Base-by-base conservation (phyloP, 2,797 vertebrate species). In the Tragelaphus eurycerus region DNA sequence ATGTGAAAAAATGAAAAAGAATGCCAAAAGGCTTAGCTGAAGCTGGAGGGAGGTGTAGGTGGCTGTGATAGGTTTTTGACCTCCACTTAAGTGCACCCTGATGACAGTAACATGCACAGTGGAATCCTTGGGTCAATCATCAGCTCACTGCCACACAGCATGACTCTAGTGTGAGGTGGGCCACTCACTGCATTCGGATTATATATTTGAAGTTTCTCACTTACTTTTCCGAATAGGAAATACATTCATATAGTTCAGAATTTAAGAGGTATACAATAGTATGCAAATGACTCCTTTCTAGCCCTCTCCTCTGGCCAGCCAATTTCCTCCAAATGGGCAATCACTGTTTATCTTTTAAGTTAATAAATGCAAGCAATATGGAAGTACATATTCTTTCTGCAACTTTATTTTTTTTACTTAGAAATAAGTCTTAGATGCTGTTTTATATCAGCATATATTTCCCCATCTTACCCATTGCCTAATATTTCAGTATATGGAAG, bases 1-100 rank as follows among this genome's bases (percentile, higher is more conserved):
- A 98, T 96, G 95, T 96, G 90, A 86, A 96, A 94, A 97, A 97
- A 98, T 97, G 96, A 98, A 98, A 98, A 98, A 90, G 97, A 98
- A 98, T 93, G 79, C 86, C 94, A 82, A 96, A 97, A 98, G 71
- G 31, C 71, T 67, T 25, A 23, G 31, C 96, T 98, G 96, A 95
- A 98, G 95, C 97, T 93, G 87, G 96, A 97, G 97, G 98, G 64
- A 97, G 95, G 59, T 67, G 38, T 48, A 52, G 84, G 54, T 60
- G 86, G 96, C 92, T 94, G 93, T 96, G 97, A 96, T 95, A 55
- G 89, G 67, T 52, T 98, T 98, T 34, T 96, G 93, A 96, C 96
- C 96, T 93, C 96, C 97, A 2, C 4, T 2, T 64, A 57, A 71
- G 43, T 25, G 23, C 13, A 7, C 46, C 14, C 31, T 87, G 3